Conservation (phyloP, 2,888 invertebrate species). For the Pilophorus perplexus region DNA sequence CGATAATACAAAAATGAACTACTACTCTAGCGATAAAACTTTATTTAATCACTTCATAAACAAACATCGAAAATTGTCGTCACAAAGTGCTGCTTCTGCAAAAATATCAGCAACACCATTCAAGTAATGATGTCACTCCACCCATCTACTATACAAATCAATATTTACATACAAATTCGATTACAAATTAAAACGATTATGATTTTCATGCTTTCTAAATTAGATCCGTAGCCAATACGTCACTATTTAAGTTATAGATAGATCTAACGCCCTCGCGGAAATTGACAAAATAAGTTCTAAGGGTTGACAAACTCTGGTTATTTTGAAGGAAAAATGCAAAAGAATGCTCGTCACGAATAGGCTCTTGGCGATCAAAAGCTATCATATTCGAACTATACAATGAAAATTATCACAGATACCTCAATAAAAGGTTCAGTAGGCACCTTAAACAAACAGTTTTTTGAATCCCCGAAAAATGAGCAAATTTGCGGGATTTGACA, state of each 20-base stretch:
- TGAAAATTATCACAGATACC: slow-evolving; percentile 33
- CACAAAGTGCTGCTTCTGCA: slow-evolving; percentile 31
- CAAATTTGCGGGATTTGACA: neutral
- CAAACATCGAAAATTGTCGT: slow-evolving; percentile 27
- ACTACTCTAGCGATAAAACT: slow-evolving; percentile 26
- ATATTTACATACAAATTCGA: slow-evolving; percentile 28
- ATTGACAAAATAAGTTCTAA: slow-evolving; percentile 8
- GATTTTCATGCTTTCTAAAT: neutral
- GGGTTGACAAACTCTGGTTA: neutral
- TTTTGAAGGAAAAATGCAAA: slow-evolving; percentile 8
- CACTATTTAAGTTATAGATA: neutral
- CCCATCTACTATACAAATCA: slow-evolving; percentile 32
- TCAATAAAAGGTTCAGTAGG: slow-evolving; percentile 17
- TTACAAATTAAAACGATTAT: slow-evolving; percentile 2
- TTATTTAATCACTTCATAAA: slow-evolving; percentile 33
- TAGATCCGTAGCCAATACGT: neutral
- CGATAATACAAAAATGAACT: too few species aligned
- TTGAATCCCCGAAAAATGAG: slow-evolving; percentile 9
- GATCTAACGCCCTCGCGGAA: neutral
- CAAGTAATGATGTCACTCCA: slow-evolving; percentile 26
- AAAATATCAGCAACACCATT: slow-evolving; percentile 37
- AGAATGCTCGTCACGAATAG: neutral
- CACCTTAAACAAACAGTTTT: slow-evolving; percentile 7
- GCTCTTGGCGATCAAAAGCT: neutral
- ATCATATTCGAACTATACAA: slow-evolving; percentile 3